phyloP scores from a whole-genome alignment of 1,140 invertebrate species.

The Rhyacophila brunnea region DNA sequence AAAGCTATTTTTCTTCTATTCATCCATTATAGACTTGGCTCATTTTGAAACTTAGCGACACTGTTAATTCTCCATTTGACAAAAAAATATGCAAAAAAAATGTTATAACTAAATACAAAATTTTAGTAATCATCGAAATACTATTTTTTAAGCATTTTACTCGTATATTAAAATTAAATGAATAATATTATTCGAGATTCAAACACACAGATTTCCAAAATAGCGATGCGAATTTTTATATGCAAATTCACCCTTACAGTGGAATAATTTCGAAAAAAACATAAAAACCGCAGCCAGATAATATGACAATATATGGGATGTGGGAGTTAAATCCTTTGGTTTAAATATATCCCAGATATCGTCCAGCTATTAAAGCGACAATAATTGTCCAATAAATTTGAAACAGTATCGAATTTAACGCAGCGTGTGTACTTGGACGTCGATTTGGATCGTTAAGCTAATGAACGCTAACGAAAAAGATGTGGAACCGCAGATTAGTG shows the following conservation, averaged over 20 bases:
- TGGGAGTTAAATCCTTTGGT: conserved; percentile 2
- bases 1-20: too few species aligned
- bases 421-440: conserved; percentile 4
- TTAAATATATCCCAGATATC: not conserved
- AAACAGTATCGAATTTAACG: conserved; percentile 17
- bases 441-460: conserved; percentile 11
- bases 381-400: conserved; percentile 28
- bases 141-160: too few species aligned
- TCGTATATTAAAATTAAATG: too few species aligned
- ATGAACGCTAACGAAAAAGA: conserved; percentile 6
- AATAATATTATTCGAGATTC: too few species aligned
- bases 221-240: not conserved
- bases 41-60: too few species aligned
- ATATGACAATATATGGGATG: conserved; percentile 3
- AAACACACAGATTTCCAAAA: not conserved
- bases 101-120: too few species aligned
- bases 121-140: too few species aligned
- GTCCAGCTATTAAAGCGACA: conserved; percentile 21
- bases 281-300: not conserved
- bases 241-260: not conserved
- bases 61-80: too few species aligned
- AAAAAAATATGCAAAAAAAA: too few species aligned
- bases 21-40: too few species aligned
- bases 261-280: conserved; percentile 4
- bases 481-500: too few species aligned